phyloP scores from a whole-genome alignment of 1,140 invertebrate species.

The Drosophila pandora region DNA sequence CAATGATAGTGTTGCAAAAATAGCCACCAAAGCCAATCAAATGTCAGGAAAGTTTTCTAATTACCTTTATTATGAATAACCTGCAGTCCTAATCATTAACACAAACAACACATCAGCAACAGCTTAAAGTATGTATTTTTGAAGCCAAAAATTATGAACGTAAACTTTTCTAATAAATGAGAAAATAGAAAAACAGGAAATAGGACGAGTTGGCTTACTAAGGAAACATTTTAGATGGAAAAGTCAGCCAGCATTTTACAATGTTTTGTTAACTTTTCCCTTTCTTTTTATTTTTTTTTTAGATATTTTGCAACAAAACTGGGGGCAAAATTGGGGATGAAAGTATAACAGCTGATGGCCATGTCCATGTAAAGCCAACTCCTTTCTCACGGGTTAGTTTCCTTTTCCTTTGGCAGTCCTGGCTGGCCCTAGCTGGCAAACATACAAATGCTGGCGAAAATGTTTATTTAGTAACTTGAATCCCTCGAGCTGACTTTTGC shows the following conservation, averaged over 20 bases:
- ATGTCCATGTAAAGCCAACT: neutral
- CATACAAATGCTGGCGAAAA: conserved; percentile 41
- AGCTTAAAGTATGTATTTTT: conserved; percentile 7
- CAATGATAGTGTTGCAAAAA: neutral
- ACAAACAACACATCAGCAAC: conserved; percentile 9
- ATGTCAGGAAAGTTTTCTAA: neutral
- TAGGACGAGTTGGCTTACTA: conserved; percentile 2
- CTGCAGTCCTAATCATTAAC: neutral
- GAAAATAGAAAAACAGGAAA: neutral
- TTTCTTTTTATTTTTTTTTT: neutral
- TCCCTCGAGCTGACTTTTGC: conserved; percentile 16
- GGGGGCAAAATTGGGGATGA: conserved; percentile 21
- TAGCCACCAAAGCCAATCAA: neutral
- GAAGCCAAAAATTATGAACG: neutral
- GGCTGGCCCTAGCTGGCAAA: conserved; percentile 11
- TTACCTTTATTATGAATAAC: neutral
- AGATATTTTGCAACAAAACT: neutral
- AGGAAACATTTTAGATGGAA: conserved; percentile 14
- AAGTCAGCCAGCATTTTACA: conserved; percentile 26
- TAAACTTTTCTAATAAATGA: conserved; percentile 27
- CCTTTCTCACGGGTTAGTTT: conserved; percentile 36
- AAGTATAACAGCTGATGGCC: conserved; percentile 33
- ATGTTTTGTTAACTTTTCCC: conserved; percentile 27
- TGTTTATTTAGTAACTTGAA: conserved; percentile 40
- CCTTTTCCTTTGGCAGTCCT: conserved; percentile 13